Base-by-base conservation (phyloP, 2,113 vertebrate genomes). In the Suricata suricatta region DNA sequence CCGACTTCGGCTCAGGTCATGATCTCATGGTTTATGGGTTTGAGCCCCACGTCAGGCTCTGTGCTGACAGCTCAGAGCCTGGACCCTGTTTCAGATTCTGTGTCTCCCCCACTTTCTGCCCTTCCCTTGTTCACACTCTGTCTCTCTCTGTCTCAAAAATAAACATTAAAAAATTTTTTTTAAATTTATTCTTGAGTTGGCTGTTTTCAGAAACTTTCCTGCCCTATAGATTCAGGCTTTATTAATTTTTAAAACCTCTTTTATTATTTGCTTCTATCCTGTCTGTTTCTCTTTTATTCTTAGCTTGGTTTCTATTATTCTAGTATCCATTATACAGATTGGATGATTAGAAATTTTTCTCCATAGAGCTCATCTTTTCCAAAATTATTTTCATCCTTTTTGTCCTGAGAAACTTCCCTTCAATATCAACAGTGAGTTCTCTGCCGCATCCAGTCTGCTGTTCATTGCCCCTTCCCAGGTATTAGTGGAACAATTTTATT, bases 401-500 rank as follows among this genome's bases (percentile, higher is more conserved):
- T 87, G n/a, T 86, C 47, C 13, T 77, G 83, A 93, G 47, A 79
- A 96, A 44, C 12, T 50, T 93, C 68, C 64, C 25, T 57, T 93
- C 68, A 71, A 4, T 54, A 76, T 87, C 57, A 31, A 41, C 88
- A 35, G 15, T 88, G 35, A 84, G 80, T 77, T 95, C 94, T 95
- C 81, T 90, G 27, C 63, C 76, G 4, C 77, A 77, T 87, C 19
- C 29, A 93, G 60, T 88, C 47, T 94, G 44, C 33, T 93, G 15
- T 80, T 97, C 71, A 74, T 89, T 92, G 57, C 27, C 33, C n/a
- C 14, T 81, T 41, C 16, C 88, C 54, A 69, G 52, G 74, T 89
- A 92, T 93, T 54, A 95, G 52, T 85, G 88, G 52, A 88, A 68
- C 27, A 64, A 33, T 97, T 94, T 96, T 52, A 68, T 83, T 92